These are phyloP conservation scores for Drosophila varians DNA, from an alignment of 1,140 invertebrate genomes.

Conservation along the genomic window DNA sequence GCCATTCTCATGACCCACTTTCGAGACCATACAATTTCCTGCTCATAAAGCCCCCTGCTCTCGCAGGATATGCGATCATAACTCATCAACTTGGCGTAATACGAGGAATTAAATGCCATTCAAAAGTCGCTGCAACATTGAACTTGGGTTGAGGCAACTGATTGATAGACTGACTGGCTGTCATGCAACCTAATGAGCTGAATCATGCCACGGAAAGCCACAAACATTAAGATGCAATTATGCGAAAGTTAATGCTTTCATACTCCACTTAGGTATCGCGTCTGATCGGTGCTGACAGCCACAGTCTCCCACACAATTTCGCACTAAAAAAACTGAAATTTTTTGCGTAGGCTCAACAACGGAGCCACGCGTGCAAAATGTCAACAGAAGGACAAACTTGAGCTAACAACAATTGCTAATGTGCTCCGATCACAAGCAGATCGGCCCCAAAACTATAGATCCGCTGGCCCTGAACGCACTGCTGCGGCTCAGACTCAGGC, in stretches of 20 bases:
- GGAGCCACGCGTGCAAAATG: slow-evolving; percentile 70
- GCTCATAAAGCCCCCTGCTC: slow-evolving; percentile 42
- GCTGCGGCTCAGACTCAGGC: background rate
- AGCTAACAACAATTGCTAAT: slow-evolving; percentile 64
- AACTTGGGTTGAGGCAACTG: slow-evolving; percentile 50
- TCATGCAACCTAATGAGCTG: slow-evolving; percentile 64
- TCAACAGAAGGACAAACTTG: slow-evolving; percentile 78
- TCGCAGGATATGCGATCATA: slow-evolving; percentile 34
- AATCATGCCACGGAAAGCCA: background rate
- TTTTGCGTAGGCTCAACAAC: slow-evolving; percentile 53
- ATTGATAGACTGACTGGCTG: slow-evolving; percentile 30
- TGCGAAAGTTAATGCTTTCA: slow-evolving; percentile 13
- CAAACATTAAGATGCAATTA: slow-evolving; percentile 21
- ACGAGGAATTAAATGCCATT: slow-evolving; percentile 17
- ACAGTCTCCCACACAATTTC: slow-evolving; percentile 20
- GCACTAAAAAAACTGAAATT: slow-evolving; percentile 10
- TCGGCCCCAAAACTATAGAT: slow-evolving; percentile 45
- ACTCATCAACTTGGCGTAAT: slow-evolving; percentile 29
- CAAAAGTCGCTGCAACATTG: slow-evolving; percentile 32
- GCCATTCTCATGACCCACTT: slow-evolving; percentile 73
- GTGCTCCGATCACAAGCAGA: slow-evolving; percentile 69
- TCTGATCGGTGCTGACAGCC: slow-evolving; percentile 38
- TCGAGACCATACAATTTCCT: slow-evolving; percentile 42
- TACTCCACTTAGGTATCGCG: slow-evolving; percentile 7
- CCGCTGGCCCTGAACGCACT: slow-evolving; percentile 56